These are phyloP conservation scores for Megalops atlanticus DNA, from an alignment of 2,113 vertebrate genomes.

Conservation along the genomic window DNA sequence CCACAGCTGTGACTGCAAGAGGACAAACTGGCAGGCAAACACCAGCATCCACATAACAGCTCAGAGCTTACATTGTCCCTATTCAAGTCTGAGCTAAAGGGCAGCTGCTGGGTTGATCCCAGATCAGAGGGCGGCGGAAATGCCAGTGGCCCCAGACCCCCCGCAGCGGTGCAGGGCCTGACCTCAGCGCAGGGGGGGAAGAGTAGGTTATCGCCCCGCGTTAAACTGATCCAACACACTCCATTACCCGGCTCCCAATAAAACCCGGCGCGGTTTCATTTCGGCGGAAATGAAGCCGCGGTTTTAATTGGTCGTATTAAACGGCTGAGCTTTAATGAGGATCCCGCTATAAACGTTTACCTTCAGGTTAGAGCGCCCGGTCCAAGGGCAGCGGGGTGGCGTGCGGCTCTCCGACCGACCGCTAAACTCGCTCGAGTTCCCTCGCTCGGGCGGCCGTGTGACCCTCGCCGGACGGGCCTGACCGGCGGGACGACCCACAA, in stretches of 20 bases:
- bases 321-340: conserved; percentile 74
- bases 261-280: conserved; percentile 66
- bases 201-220: conserved; percentile 50
- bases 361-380: conserved; percentile 71
- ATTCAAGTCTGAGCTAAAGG: too few relatives aligned
- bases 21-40: too few relatives aligned
- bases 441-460: too few relatives aligned
- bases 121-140: background rate
- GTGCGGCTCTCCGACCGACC: background rate
- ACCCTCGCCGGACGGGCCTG: background rate
- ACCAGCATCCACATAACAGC: too few relatives aligned
- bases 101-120: too few relatives aligned
- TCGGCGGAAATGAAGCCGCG: conserved; percentile 78
- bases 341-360: conserved; percentile 83
- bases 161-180: background rate
- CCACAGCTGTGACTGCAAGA: too few relatives aligned
- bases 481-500: background rate
- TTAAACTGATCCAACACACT: conserved; percentile 34
- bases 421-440: background rate
- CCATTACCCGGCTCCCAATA: conserved; percentile 67
- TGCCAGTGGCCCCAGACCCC: background rate
- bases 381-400: conserved; percentile 62
- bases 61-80: too few relatives aligned
- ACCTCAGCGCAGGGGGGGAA: too few relatives aligned
- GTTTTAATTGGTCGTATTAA: conserved; percentile 85